These are phyloP conservation scores for Marmota monax DNA, from an alignment of 2,113 vertebrate genomes.

Conservation along the genomic window DNA sequence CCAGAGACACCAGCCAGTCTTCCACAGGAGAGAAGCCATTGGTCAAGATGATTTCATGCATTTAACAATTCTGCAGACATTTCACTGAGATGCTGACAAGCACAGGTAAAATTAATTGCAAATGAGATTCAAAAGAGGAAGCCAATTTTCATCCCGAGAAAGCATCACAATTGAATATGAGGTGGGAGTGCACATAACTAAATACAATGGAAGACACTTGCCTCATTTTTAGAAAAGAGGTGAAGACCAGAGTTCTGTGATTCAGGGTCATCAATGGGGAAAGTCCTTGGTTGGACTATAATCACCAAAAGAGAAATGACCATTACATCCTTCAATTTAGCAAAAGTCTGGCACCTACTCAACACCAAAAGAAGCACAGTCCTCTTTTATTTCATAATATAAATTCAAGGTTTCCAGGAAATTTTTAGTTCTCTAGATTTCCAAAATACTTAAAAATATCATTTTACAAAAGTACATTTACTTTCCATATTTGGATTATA, in stretches of 20 bases:
- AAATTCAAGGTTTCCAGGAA: background rate
- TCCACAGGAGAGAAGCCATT: background rate
- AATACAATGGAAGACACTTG: background rate
- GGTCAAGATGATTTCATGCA: background rate
- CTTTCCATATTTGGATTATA: background rate
- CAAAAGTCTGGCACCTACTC: accelerated
- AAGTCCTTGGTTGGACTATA: background rate
- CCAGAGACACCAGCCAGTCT: background rate
- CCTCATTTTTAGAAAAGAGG: background rate
- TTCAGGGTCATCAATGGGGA: background rate
- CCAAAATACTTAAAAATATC: background rate
- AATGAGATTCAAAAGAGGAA: background rate
- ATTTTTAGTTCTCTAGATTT: constrained; percentile 13
- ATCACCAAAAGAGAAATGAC: background rate
- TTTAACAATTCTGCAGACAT: background rate
- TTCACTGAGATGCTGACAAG: background rate
- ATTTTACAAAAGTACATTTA: background rate
- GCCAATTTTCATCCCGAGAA: background rate
- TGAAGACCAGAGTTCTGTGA: background rate
- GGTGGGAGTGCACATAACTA: background rate
- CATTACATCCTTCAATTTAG: background rate
- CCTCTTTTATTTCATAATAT: background rate
- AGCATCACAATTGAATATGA: background rate
- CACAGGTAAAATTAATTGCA: constrained; percentile 3
- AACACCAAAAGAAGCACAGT: background rate